These are phyloP conservation scores for Druceiella hillmani DNA, from an alignment of 2,888 invertebrate species.

Conservation along the genomic window DNA sequence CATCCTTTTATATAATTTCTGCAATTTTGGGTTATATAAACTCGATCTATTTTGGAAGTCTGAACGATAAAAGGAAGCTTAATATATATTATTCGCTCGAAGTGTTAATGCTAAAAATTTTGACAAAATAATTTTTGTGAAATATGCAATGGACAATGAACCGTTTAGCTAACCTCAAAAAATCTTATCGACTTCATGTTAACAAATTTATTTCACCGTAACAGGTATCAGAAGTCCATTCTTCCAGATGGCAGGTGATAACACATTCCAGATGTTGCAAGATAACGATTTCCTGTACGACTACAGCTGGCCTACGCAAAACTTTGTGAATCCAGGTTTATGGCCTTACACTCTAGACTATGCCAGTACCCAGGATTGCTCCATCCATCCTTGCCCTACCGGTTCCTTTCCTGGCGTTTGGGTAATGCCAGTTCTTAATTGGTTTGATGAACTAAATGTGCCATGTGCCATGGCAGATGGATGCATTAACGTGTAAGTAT, in stretches of 20 bases:
- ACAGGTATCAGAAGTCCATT: slow-evolving; percentile 52
- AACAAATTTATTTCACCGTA: too few relatives aligned
- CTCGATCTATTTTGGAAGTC: too few relatives aligned
- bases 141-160: too few relatives aligned
- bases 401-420: slow-evolving; percentile 49
- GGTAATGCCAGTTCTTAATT: slow-evolving; percentile 55
- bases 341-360: slow-evolving; percentile 63
- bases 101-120: too few relatives aligned
- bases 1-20: too few relatives aligned
- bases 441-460: slow-evolving; percentile 38
- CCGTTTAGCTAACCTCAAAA: too few relatives aligned
- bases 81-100: too few relatives aligned
- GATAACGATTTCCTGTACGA: slow-evolving; percentile 49
- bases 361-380: slow-evolving; percentile 46
- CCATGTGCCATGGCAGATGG: slow-evolving; percentile 54
- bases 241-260: slow-evolving; percentile 52
- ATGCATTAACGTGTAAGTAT: slow-evolving; percentile 39
- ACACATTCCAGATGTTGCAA: slow-evolving; percentile 42
- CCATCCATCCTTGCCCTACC: slow-evolving; percentile 47
- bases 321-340: slow-evolving; percentile 37
- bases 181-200: too few relatives aligned
- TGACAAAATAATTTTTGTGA: too few relatives aligned
- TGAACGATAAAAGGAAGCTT: too few relatives aligned
- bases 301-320: slow-evolving; percentile 52
- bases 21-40: too few relatives aligned